A percentile compares a stretch with the other conserved stretches of the same genome.
Conservation (phyloP, 2,113 vertebrate genomes). For the Otus sunia region DNA sequence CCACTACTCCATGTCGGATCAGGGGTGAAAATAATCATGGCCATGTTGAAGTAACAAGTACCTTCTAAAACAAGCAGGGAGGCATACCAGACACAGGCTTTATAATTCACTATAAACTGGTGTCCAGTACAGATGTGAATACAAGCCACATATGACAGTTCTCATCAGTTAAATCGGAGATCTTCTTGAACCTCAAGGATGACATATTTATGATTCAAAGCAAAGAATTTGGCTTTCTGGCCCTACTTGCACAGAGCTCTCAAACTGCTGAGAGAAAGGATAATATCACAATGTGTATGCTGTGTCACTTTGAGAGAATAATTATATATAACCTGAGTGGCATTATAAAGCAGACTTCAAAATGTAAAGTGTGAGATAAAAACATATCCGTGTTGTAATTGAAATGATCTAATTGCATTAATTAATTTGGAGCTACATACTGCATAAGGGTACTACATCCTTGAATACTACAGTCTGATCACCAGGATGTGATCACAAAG, state of each 20-base stretch:
- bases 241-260: background rate
- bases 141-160: background rate
- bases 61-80: background rate
- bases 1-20: background rate
- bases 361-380: background rate
- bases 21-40: background rate
- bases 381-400: background rate
- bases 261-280: background rate
- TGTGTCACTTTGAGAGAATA: background rate
- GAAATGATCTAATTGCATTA: background rate
- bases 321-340: background rate
- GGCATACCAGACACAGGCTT: background rate
- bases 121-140: background rate
- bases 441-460: background rate
- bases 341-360: background rate
- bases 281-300: background rate
- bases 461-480: background rate
- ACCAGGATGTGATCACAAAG: too few relatives aligned
- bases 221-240: background rate
- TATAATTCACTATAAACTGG: background rate
- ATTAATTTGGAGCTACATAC: background rate
- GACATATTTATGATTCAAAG: background rate
- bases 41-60: background rate
- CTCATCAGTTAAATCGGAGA: background rate
- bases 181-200: background rate